Base-by-base conservation (phyloP, 2,888 invertebrate genomes). In the Andrena minutula region DNA sequence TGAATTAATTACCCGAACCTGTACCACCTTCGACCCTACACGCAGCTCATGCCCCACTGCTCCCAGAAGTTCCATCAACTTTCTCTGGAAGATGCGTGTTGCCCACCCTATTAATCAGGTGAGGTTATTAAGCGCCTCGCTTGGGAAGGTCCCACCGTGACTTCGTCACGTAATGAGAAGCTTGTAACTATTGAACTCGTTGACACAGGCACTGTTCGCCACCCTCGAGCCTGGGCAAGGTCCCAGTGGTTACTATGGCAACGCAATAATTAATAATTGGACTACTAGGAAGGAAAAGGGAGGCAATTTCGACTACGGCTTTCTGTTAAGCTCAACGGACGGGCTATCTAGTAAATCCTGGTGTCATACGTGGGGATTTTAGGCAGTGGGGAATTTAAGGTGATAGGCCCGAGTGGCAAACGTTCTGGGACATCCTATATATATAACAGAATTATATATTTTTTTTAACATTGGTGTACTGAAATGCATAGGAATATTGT, bases 1-100 rank as follows among this genome's bases (percentile, higher is more conserved):
- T 53, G 65, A 70, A 60, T 72, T 77, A 63, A 83, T 83, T 71
- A 80, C 60, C 68, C 30, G 26, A 61, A 47, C 74, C 35, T 53
- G 65, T 63, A 32, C 28, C 32, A 41, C 35, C 20, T 66, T 63
- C 32, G 10, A 49, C 41, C n/a, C 30, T 41, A 10, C 28, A 6
- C 4, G 12, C 10, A 30, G 30, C 16, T 30, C 26, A 16, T 56
- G 41, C 41, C 5, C 12, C 16, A 16, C 12, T 16, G 12, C 26
- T 20, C 1, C 47, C 16, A 41, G 16, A 41, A 7, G 28, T 41
- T 49, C 68, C 68, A 74, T 78, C 68, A 74, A 69, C 68, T 68
- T 58, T 35, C 68, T 6, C 68, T 47, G n/a, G 26, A 8, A 30
- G 26, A 16, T 30, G 53, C 49, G 41, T 23, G 74, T n/a, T 63